phyloP scores from a whole-genome alignment of 2,888 invertebrate species.

The Sphaeridia pumilis region DNA sequence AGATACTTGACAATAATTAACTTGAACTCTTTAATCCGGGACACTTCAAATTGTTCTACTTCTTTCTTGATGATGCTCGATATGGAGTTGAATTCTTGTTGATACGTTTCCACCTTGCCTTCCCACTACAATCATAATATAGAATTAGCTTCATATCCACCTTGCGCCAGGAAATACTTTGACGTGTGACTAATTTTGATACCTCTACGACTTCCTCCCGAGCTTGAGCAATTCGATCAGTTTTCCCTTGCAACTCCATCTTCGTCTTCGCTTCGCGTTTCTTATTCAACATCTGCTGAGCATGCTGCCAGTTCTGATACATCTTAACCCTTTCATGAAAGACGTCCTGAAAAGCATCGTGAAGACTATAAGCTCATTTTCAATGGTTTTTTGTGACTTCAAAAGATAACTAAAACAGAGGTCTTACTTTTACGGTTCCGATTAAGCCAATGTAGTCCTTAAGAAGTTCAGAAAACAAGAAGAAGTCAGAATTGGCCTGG shows the following conservation, averaged over 20 bases:
- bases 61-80: slow-evolving; percentile 89
- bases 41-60: slow-evolving; percentile 79
- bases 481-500: slow-evolving; percentile 91
- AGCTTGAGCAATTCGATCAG: slow-evolving; percentile 79
- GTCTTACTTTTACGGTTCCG: slow-evolving; percentile 68
- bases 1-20: slow-evolving; percentile 78
- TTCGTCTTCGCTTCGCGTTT: slow-evolving; percentile 89
- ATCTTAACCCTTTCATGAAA: slow-evolving; percentile 63
- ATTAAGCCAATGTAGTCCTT: slow-evolving; percentile 89
- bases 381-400: background rate
- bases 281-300: slow-evolving; percentile 84
- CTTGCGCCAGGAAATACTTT: too few species aligned
- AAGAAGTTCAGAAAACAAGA: slow-evolving; percentile 81
- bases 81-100: slow-evolving; percentile 91
- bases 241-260: slow-evolving; percentile 74
- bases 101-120: slow-evolving; percentile 88
- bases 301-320: slow-evolving; percentile 96
- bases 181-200: slow-evolving; percentile 34
- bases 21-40: slow-evolving; percentile 80
- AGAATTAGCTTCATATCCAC: too few species aligned
- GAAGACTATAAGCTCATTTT: background rate
- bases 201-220: slow-evolving; percentile 87
- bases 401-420: background rate
- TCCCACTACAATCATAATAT: slow-evolving; percentile 60
- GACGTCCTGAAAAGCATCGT: slow-evolving; percentile 47